Evolutionary conservation across 1,140 invertebrate genomes (phyloP), one percentile per base, ranked within the genome.

Genomic region (Drosophila melanogaster): DNA sequence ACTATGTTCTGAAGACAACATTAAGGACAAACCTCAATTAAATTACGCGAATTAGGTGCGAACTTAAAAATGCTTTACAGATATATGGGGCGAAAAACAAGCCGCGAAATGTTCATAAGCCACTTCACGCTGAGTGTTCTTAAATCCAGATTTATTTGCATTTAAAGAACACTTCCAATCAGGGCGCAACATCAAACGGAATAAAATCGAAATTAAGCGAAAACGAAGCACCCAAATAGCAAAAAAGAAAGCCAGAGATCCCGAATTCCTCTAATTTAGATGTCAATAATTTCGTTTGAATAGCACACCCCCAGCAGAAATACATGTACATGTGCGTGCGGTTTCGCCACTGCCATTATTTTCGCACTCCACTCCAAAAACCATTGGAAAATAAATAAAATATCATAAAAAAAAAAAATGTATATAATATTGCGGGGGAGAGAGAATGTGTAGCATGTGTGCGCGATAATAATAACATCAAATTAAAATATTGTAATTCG

Each of bases 261-360:
- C 24, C 30, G 15, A 33, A 47, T n/a, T 51, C 71, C 79, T 54
- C 75, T 86, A 86, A 86, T 87, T 87, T 87, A 77, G 84, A 79
- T 87, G 83, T 87, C 83, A 86, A 86, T 86, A 86, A 86, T 87
- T 87, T 86, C 59, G 76, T 67, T 58, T 53, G 61, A 14, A 61
- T 60, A 77, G 51, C 77, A 30, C 30, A 57, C 26, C 44, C 57
- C 19, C 58, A 15, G 40, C 17, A 40, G 37, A 43, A 17, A 33
- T 33, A 55, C 30, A 44, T 70, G 17, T 33, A 55, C 30, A 44
- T 70, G 17, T 41, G 47, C n/a, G 50, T 69, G 49, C 8, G 35
- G 24, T 56, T 46, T 17, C 6, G 19, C 56, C 49, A 15, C 46
- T n/a, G 43, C 43, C 44, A 26, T 40, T 24, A 24, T 61, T 30